phyloP scores from a whole-genome alignment of 2,888 invertebrate species.

The Amorpha juglandis region DNA sequence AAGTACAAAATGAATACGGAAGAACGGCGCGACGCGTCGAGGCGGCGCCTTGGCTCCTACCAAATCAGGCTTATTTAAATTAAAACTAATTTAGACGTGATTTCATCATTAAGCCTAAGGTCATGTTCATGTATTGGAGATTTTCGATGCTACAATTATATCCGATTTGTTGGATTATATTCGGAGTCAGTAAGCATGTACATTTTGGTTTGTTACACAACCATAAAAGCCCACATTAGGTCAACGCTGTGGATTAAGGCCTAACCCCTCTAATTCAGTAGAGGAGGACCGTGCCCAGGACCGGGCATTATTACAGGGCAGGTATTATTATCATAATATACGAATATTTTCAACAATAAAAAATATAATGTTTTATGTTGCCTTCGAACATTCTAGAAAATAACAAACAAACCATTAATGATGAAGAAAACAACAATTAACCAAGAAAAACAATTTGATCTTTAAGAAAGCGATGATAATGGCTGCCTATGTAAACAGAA shows the following conservation, averaged over 20 bases:
- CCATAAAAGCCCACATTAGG: too few relatives aligned
- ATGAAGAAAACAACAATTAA: neutral
- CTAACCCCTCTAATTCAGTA: too few relatives aligned
- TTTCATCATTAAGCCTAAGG: constrained; percentile 10
- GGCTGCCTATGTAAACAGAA: constrained; percentile 28
- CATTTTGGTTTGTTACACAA: too few relatives aligned
- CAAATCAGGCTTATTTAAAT: constrained; percentile 19
- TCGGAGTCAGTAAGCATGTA: neutral
- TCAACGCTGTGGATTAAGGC: too few relatives aligned
- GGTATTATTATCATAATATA: too few relatives aligned
- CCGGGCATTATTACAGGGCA: too few relatives aligned
- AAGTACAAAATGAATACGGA: constrained; percentile 15
- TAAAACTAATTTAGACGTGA: constrained; percentile 19
- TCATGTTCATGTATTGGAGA: neutral
- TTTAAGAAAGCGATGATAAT: neutral
- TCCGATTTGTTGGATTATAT: neutral
- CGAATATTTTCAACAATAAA: too few relatives aligned
- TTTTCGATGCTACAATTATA: neutral
- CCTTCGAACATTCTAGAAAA: neutral
- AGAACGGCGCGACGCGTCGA: constrained; percentile 4
- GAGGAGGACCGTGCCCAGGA: too few relatives aligned
- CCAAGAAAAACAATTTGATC: neutral
- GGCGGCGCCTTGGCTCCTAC: constrained; percentile 6
- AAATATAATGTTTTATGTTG: too few relatives aligned
- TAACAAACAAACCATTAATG: constrained; percentile 5